These are phyloP conservation scores for Acronicta psi DNA, from an alignment of 2,888 invertebrate species.

Conservation along the genomic window DNA sequence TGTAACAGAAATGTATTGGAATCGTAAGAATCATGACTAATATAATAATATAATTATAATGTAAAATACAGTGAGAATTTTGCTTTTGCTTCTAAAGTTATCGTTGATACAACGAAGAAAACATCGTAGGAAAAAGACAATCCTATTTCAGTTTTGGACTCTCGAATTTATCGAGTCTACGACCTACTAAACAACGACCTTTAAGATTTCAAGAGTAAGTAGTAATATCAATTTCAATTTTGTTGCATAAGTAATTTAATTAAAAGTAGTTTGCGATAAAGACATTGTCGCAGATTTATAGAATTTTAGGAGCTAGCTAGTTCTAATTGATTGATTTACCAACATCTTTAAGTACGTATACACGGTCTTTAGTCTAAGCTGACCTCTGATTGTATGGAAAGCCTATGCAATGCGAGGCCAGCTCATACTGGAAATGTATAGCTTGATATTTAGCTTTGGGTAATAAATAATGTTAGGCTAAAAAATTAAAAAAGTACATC, in stretches of 20 bases:
- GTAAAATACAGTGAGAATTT: conserved; percentile 56
- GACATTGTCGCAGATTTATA: background rate
- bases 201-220: background rate
- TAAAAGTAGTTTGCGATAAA: background rate
- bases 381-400: too few species aligned
- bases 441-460: too few species aligned
- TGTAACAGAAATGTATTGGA: conserved; percentile 52
- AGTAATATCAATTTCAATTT: background rate
- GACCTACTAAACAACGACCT: background rate
- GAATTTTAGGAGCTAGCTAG: background rate
- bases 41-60: conserved; percentile 24
- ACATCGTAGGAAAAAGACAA: too few species aligned
- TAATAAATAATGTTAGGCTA: background rate
- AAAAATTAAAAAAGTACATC: background rate
- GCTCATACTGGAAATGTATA: too few species aligned
- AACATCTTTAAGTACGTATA: background rate
- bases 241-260: too few species aligned
- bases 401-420: too few species aligned
- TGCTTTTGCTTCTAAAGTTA: conserved; percentile 57
- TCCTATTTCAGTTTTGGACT: background rate
- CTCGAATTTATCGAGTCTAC: too few species aligned
- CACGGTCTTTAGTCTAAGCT: too few species aligned
- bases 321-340: background rate
- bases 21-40: conserved; percentile 54
- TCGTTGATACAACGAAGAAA: too few species aligned